Evolutionary conservation across 2,888 invertebrate species (phyloP).

Genomic region (Corbicula japonica): DNA sequence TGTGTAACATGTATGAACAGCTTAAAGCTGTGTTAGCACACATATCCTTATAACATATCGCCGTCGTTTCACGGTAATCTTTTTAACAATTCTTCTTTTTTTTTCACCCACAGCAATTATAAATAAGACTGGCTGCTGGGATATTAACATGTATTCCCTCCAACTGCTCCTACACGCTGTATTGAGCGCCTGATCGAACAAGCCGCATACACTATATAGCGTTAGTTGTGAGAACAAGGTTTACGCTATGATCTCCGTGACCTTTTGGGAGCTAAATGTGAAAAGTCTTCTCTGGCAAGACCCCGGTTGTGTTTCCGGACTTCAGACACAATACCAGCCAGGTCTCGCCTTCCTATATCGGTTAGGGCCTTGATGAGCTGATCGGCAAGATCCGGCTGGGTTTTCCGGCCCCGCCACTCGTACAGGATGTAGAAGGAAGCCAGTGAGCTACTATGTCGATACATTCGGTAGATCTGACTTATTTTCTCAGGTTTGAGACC

Average conservation of each 20-base stretch:
- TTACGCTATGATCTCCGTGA: constrained; percentile 24
- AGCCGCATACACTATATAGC: too few species aligned
- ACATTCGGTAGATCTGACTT: constrained; percentile 60
- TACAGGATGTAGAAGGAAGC: constrained; percentile 64
- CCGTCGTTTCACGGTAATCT: too few species aligned
- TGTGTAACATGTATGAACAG: too few species aligned
- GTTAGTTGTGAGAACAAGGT: too few species aligned
- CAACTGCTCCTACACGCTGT: too few species aligned
- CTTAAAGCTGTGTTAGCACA: too few species aligned
- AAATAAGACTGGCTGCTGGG: too few species aligned
- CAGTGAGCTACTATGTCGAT: constrained; percentile 57
- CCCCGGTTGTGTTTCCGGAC: constrained; percentile 56
- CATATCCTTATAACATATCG: too few species aligned
- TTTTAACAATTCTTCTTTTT: too few species aligned
- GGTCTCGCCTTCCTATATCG: constrained; percentile 49
- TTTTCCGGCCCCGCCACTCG: constrained; percentile 64
- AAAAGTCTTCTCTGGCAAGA: constrained; percentile 48
- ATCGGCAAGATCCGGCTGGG: constrained; percentile 57
- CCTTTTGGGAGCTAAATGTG: constrained; percentile 13
- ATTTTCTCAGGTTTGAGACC: constrained; percentile 62
- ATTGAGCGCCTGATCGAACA: too few species aligned
- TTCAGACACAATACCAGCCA: constrained; percentile 47
- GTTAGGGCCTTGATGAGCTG: constrained; percentile 51
- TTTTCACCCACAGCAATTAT: too few species aligned
- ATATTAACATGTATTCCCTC: too few species aligned